Conservation (phyloP, 2,797 vertebrate species). For the Melanotaenia boesemani region DNA sequence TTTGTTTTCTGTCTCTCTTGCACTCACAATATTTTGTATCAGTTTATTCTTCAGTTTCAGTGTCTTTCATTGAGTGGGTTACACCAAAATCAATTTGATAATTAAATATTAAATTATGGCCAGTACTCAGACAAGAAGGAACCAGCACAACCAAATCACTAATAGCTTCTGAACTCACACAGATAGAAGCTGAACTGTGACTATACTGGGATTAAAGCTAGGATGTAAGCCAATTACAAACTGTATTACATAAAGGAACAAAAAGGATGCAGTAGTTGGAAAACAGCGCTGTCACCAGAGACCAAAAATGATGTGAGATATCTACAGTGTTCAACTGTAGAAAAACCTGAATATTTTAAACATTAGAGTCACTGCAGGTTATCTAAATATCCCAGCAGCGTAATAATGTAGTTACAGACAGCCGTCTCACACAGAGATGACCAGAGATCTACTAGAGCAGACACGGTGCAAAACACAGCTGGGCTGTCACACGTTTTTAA, state of each 20-base stretch:
- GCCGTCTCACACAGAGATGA: too few relatives aligned
- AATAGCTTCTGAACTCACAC: conserved; percentile 15
- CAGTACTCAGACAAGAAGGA: conserved; percentile 57
- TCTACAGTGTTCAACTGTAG: background rate
- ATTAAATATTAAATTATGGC: conserved; percentile 66
- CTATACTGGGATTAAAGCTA: conserved; percentile 4
- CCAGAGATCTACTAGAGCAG: too few relatives aligned
- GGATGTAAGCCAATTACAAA: conserved; percentile 10
- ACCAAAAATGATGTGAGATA: background rate
- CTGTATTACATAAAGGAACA: background rate
- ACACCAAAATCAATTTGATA: conserved; percentile 49
- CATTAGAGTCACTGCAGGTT: background rate
- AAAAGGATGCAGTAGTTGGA: background rate
- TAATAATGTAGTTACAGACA: too few relatives aligned
- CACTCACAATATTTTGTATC: conserved; percentile 8
- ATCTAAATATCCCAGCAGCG: too few relatives aligned
- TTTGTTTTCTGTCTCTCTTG: background rate
- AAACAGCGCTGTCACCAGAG: background rate
- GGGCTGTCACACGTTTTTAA: too few relatives aligned
- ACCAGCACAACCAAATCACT: conserved; percentile 26
- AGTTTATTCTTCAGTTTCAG: conserved; percentile 30
- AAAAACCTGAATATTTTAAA: conserved; percentile 2
- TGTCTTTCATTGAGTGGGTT: conserved; percentile 36
- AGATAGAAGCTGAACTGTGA: conserved; percentile 25
- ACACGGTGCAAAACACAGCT: too few relatives aligned